Evolutionary conservation across 2,888 invertebrate species (phyloP).

Genomic region (Volucella inanis): DNA sequence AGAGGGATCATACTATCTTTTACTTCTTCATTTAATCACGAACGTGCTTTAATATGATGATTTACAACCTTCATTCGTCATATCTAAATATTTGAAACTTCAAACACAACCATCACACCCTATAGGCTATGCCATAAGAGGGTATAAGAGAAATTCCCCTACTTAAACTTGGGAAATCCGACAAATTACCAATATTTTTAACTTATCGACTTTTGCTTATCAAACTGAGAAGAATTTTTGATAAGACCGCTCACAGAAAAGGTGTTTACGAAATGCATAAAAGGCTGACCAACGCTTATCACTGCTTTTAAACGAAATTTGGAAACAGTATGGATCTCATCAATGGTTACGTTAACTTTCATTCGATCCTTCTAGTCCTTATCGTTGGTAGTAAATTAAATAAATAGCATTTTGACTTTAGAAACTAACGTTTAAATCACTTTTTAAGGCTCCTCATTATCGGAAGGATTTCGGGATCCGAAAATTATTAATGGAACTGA

Average conservation of each 20-base stretch:
- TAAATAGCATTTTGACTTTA: neutral
- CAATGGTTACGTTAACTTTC: neutral
- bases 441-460: neutral
- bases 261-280: neutral
- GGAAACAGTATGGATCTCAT: constrained; percentile 19
- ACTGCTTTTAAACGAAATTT: neutral
- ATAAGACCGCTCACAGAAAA: constrained; percentile 40
- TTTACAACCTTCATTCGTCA: too few relatives aligned
- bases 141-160: neutral
- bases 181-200: neutral
- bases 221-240: neutral
- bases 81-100: too few relatives aligned
- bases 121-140: too few relatives aligned
- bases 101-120: too few relatives aligned
- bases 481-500: constrained; percentile 78
- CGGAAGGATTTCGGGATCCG: neutral
- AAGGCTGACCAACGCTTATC: constrained; percentile 5
- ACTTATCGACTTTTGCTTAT: constrained; percentile 2
- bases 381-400: constrained; percentile 2
- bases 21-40: too few relatives aligned
- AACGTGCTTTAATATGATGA: neutral
- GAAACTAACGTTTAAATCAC: neutral
- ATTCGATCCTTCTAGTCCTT: constrained; percentile 9
- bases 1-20: too few relatives aligned
- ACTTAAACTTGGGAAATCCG: constrained; percentile 1